Evolutionary conservation across 2,797 vertebrate species (phyloP), one percentile per base, ranked within the genome.

Genomic region (Alcedo quadribrachys): DNA sequence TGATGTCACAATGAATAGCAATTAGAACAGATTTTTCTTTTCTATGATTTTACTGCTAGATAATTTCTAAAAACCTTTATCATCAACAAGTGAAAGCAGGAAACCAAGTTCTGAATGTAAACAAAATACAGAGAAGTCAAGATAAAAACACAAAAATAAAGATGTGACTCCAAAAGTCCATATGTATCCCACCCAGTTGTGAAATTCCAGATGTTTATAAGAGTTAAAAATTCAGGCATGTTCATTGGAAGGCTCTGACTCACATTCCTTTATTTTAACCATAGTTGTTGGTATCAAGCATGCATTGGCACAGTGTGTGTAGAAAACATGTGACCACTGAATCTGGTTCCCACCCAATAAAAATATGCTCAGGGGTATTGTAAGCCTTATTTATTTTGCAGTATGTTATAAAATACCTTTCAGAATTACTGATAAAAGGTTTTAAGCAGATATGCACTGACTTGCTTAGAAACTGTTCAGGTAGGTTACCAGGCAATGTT

Each of bases 261-360:
- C 5, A 4, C 37, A 46, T 13, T 73, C 8, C 3, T 69, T n/a
- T 81, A 32, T 75, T 86, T 73, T 54, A 50, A 48, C 13, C 22
- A 82, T 58, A 46, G 37, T 15, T 89, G 27, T 68, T 87, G n/a
- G 3, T 85, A 74, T 73, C 61, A 91, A 63, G 25, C 30, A 42
- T 25, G 42, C 21, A 24, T 53, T 89, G 62, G 73, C 53, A 90
- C 11, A 4, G 20, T 7, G 33, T 48, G 24, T 28, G 4, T 42
- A 85, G 78, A 79, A 89, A 89, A 74, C 43, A 81, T 14, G 37
- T 81, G 55, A 95, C 28, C 51, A 24, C n/a, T 89, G 55, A 53
- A 81, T 89, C 66, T 71, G 25, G 21, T 87, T 95, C 81, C 74
- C 80, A 89, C 88, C 79, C 61, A 89, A 51, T n/a, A 87, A 95